These are phyloP conservation scores for Arctia plantaginis DNA, from an alignment of 2,888 invertebrate species.

Conservation along the genomic window DNA sequence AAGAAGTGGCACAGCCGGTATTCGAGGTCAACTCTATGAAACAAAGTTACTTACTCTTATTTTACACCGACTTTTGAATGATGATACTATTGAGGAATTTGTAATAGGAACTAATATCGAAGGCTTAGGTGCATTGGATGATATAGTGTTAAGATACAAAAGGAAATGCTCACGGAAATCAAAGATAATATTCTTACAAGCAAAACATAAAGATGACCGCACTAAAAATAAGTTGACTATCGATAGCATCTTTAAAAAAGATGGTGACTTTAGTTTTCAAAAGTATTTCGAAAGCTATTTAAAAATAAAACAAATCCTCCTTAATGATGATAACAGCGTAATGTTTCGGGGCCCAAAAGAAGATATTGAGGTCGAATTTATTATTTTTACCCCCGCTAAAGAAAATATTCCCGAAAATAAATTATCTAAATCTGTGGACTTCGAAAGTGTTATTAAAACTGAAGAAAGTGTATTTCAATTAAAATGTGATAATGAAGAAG, in stretches of 20 bases:
- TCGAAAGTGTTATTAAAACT: slow-evolving; percentile 29
- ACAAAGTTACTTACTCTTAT: slow-evolving; percentile 47
- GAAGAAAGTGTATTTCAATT: slow-evolving; percentile 31
- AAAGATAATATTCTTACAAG: slow-evolving; percentile 47
- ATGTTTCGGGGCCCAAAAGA: slow-evolving; percentile 32
- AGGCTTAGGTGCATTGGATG: slow-evolving; percentile 49
- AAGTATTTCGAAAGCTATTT: slow-evolving; percentile 45
- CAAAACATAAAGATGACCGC: slow-evolving; percentile 42
- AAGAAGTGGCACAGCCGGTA: slow-evolving; percentile 23
- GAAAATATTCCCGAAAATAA: slow-evolving; percentile 26
- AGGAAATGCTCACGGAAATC: slow-evolving; percentile 24
- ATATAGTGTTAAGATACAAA: slow-evolving; percentile 44
- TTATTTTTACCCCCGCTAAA: slow-evolving; percentile 44
- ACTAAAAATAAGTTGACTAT: slow-evolving; percentile 31
- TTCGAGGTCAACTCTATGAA: slow-evolving; percentile 51
- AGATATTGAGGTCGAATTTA: slow-evolving; percentile 31
- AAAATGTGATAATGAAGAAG: slow-evolving; percentile 30
- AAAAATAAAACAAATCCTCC: slow-evolving; percentile 32
- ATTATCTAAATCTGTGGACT: neutral
- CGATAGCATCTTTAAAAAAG: slow-evolving; percentile 30
- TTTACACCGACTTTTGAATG: slow-evolving; percentile 35
- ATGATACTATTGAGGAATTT: slow-evolving; percentile 33
- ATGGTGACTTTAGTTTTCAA: slow-evolving; percentile 34
- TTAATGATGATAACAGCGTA: slow-evolving; percentile 19
- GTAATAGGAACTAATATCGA: slow-evolving; percentile 39